Evolutionary conservation across 2,113 vertebrate species (phyloP).

Genomic region (Indicator maculatus): DNA sequence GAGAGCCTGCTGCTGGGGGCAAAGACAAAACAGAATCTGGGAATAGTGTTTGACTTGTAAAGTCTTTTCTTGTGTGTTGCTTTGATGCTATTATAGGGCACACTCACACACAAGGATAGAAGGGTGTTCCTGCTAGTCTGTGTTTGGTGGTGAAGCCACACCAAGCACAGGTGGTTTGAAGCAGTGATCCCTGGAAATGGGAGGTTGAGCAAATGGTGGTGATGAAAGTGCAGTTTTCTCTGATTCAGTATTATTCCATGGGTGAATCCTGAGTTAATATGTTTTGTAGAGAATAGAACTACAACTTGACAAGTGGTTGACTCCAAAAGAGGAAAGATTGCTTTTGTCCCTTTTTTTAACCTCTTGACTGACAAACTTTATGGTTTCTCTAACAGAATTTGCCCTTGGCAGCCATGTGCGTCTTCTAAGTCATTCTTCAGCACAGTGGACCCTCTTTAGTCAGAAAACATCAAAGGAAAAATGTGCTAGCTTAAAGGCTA

Average conservation of each 20-base stretch:
- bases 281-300: not conserved
- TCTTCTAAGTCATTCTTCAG: not conserved
- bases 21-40: not conserved
- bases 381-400: not conserved
- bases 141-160: not conserved
- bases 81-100: not conserved
- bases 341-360: not conserved
- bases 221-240: not conserved
- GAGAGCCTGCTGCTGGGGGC: fast-evolving
- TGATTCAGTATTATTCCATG: not conserved
- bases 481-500: not conserved
- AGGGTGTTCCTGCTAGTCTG: not conserved
- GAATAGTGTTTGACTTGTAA: fast-evolving
- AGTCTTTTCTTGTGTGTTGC: not conserved
- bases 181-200: not conserved
- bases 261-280: not conserved
- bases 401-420: not conserved
- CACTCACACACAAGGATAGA: fast-evolving
- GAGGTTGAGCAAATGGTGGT: not conserved
- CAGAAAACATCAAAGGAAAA: not conserved
- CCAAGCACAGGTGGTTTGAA: not conserved
- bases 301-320: not conserved
- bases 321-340: not conserved
- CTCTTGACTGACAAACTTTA: not conserved
- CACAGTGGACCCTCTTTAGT: not conserved